Evolutionary conservation across 2,113 vertebrate species (phyloP), one percentile per base, ranked within the genome.

Genomic region (Potamarius usumacintae): DNA sequence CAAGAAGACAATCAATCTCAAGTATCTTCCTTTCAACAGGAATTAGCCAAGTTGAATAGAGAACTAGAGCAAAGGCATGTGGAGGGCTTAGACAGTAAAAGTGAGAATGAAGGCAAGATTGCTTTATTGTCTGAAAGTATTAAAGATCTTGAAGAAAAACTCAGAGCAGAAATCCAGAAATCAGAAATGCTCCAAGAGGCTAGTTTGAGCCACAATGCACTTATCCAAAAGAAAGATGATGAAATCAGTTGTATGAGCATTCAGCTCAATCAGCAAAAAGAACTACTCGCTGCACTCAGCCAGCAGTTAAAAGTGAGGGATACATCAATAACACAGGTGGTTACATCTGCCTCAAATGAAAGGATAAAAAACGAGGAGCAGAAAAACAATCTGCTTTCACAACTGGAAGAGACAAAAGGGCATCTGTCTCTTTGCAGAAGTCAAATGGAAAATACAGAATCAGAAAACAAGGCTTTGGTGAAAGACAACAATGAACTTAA

Each of bases 261-360:
- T 48, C 96, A 97, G 90, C 88, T 95, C 9, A 93, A 80, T 90
- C 96, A 97, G 89, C 96, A 97, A 88, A 96, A 95, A 88, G 95
- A 97, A 83, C 79, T 97, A 42, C 93, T 97, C 12, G 85, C 95
- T 69, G 92, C 93, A 71, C 92, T 97, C 0, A 96, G 94, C 83
- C 95, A 96, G 90, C 96, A 97, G 86, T 63, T 96, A 25, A 95
- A 93, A 84, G 96, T 97, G 27, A 97, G 95, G 85, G 96, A 97
- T 79, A 87, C 69, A 12, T 95, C 95, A 30, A 82, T 97, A 67
- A 91, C 94, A 25, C 96, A 96, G 76, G 85, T 96, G 30, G 94
- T 96, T 78, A 94, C 96, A 84, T 94, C 96, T 0, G 92, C 96
- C 71, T 96, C 95, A 5, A 97, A 92, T 63, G 96, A 97, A 93